Conservation (phyloP, 2,113 vertebrate genomes). For the Sterrhoptilus dennistouni region DNA sequence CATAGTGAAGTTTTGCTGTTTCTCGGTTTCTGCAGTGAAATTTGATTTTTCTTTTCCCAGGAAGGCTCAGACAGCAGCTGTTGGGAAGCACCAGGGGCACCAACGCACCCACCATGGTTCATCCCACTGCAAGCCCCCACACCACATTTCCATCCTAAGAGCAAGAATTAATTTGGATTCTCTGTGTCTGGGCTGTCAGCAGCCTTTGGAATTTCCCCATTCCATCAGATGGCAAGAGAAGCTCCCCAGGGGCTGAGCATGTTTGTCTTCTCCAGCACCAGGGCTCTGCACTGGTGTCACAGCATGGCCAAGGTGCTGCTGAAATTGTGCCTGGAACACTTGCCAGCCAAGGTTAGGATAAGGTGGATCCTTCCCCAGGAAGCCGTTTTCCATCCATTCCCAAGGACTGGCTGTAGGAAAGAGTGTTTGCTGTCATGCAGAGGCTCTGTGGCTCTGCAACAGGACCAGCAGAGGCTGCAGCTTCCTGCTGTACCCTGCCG, state of each 20-base stretch:
- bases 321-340: neutral
- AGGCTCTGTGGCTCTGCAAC: neutral
- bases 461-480: neutral
- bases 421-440: neutral
- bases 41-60: neutral
- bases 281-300: neutral
- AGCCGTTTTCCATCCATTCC: fast-evolving
- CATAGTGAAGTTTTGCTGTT: fast-evolving
- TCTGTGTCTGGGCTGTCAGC: neutral
- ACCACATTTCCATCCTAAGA: neutral
- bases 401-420: neutral
- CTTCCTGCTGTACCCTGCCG: neutral
- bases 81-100: neutral
- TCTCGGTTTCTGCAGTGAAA: neutral
- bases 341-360: neutral
- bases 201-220: neutral
- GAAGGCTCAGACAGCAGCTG: neutral
- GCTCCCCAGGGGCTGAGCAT: fast-evolving
- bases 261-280: neutral
- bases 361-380: neutral
- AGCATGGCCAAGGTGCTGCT: neutral
- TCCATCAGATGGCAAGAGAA: neutral
- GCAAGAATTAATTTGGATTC: neutral
- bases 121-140: neutral
- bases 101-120: neutral